Base-by-base conservation (phyloP, 2,888 invertebrate species). In the Athalia cordata region DNA sequence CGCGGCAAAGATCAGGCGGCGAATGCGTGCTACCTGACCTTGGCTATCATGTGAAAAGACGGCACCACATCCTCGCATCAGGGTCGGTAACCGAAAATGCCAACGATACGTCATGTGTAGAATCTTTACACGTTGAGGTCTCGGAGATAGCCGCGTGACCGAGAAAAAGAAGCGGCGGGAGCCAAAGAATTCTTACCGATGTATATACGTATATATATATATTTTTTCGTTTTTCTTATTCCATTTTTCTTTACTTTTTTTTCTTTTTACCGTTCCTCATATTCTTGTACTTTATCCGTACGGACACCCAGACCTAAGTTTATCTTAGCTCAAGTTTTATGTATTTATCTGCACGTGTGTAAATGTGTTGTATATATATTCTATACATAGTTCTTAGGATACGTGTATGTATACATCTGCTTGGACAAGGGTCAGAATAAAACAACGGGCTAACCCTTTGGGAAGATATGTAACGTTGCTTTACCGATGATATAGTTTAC, bases 41-140 rank as follows among this genome's bases (percentile, higher is more conserved):
- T 75, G 62, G 50, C 74, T 52, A 75, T 9, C 50, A 50, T 61
- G 50, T 50, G 61, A 61, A 62, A 62, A 75, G 74, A 62, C 49
- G 13, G 11, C 13, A 9, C 62, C 62, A n/a, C 8, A 11, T 7
- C 13, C 8, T 11, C 47, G 43, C 13, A 45, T 45, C 59, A 61
- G 74, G 74, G 74, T 74, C 74, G 74, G 49, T 62, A 75, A 62
- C 62, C 61, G 61, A 75, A 75, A 75, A 75, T 75, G 74, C 74
- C 74, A 62, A 75, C 15, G 74, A 47, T 59, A 75, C 62, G 50
- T 67, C 29, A 29, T 29, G n/a, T 8, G 74, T 61, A 47, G 59
- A 45, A 72, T 75, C 62, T 75, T 62, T 61, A 75, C 74, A 50
- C 62, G 61, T 15, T 55, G 8, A 11, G 57, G 47, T 72, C 13